Conservation (phyloP, 2,888 invertebrate species). For the Agrotis clavis region DNA sequence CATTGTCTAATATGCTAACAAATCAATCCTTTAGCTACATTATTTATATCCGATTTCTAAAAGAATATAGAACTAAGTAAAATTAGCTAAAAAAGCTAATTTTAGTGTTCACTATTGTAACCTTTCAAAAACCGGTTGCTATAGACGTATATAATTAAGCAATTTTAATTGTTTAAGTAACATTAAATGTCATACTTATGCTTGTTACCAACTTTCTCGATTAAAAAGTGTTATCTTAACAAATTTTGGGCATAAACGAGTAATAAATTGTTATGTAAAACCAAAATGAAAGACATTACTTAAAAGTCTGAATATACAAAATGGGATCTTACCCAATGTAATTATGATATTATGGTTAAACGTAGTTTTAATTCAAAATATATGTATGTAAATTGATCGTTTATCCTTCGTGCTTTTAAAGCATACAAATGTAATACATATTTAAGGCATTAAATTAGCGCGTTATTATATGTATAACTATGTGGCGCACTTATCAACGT, state of each 20-base stretch:
- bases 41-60: conserved; percentile 11
- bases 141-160: conserved; percentile 9
- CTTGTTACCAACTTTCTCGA: conserved; percentile 38
- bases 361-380: conserved; percentile 64
- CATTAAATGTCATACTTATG: conserved; percentile 37
- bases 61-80: background rate
- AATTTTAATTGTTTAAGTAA: conserved; percentile 32
- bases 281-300: conserved; percentile 68
- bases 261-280: conserved; percentile 54
- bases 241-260: conserved; percentile 40
- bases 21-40: conserved; percentile 16
- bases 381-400: conserved; percentile 55
- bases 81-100: background rate
- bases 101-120: conserved; percentile 1
- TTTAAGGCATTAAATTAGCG: conserved; percentile 18
- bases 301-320: conserved; percentile 78
- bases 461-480: conserved; percentile 16
- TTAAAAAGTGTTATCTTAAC: conserved; percentile 24
- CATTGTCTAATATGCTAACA: conserved; percentile 15
- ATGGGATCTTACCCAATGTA: conserved; percentile 68
- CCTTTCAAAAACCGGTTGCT: conserved; percentile 9
- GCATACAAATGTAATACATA: conserved; percentile 59
- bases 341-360: conserved; percentile 67
- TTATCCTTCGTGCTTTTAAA: conserved; percentile 69
- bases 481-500: conserved; percentile 17